Conservation (phyloP, 2,113 vertebrate species). For the Sinocyclocheilus rhinocerous region DNA sequence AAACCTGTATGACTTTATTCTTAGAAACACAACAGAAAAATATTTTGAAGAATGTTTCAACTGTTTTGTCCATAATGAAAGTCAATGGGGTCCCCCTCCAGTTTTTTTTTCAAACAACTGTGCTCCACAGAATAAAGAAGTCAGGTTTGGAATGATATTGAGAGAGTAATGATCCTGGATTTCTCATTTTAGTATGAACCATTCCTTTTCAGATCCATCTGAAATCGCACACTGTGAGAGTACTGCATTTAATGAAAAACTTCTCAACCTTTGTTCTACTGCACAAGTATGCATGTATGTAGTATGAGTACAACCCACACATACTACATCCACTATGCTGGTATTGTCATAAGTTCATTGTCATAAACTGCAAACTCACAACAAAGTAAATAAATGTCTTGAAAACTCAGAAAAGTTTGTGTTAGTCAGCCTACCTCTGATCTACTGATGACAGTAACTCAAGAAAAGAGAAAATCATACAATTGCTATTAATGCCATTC, state of each 20-base stretch:
- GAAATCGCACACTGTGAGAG: background rate
- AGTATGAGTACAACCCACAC: background rate
- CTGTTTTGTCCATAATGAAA: background rate
- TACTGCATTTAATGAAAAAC: background rate
- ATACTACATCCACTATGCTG: background rate
- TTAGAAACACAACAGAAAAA: too few species aligned
- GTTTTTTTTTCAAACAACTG: background rate
- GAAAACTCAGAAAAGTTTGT: background rate
- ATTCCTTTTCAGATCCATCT: background rate
- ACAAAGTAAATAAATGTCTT: background rate
- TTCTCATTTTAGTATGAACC: background rate
- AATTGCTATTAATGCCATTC: constrained; percentile 72
- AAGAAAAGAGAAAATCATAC: constrained; percentile 39
- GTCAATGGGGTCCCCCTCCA: background rate
- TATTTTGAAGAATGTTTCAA: background rate
- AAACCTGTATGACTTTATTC: too few species aligned
- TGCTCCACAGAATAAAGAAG: background rate
- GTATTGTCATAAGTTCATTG: too few species aligned
- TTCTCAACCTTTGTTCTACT: background rate
- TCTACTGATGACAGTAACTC: constrained; percentile 65
- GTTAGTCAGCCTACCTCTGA: background rate
- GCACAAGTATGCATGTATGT: background rate
- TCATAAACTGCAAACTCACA: background rate
- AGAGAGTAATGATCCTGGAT: background rate
- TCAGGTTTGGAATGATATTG: background rate